Base-by-base conservation (phyloP, 2,797 vertebrate species). In the Rhabdophis nuchalis region DNA sequence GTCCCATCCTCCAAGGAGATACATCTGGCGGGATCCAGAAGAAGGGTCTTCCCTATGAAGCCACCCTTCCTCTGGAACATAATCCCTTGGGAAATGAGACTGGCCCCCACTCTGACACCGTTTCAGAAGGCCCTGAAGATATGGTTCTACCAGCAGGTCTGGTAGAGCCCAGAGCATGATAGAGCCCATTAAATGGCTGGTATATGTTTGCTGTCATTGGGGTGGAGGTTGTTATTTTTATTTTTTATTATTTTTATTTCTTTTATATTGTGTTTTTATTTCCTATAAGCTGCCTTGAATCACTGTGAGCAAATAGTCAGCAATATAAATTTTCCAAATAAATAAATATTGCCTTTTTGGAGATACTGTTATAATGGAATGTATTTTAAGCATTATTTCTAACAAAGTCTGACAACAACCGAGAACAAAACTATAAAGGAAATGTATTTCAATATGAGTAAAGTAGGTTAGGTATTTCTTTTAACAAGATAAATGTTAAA, bases 371-470 rank as follows among this genome's bases (percentile, higher is more conserved):
- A 56, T 91, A 91, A 77, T 86, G 85, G 29, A 91, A 92, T 82
- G 9, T 32, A 52, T 91, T 91, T 86, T 77, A 58, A 53, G 86
- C 54, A 89, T 89, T 77, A 91, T 86, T 86, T 72, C 41, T 18
- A 53, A 86, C 90, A 90, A 53, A 60, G 87, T 52, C n/a, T 85
- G 27, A 90, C 32, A 92, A 92, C n/a, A 93, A 86, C 85, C 91
- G 93, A 90, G 68, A 18, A 91, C 56, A 92, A 32, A 29, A 87
- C 23, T 92, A 57, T 82, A 77, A 36, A 93, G 88, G 94, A 87
- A 93, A 52, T n/a, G 53, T 90, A 86, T 7, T 85, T 11, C 4
- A 86, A n/a, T 94, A 92, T 86, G 23, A 91, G 27, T 89, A n/a
- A 52, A 29, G 14, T 87, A 54, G 6, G 20, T 29, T 87, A 57